Base-by-base conservation (phyloP, 2,113 vertebrate species). In the Pardalotus punctatus region DNA sequence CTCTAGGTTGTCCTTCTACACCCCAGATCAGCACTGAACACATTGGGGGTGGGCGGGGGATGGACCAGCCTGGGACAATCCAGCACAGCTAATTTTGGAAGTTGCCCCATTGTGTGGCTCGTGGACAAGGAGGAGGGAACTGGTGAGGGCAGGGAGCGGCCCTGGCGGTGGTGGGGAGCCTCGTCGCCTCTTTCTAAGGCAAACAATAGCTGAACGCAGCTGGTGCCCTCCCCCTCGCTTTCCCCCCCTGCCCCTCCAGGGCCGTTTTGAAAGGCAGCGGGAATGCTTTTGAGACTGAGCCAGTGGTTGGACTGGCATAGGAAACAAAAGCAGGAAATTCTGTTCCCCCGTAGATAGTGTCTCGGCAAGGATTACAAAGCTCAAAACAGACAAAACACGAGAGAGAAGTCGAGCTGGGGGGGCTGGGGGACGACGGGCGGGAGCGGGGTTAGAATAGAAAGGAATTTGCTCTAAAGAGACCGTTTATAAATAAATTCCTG, bases 281-380 rank as follows among this genome's bases (percentile, higher is more conserved):
- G 98, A 98, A 98, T 98, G 98, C 98, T 98, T 98, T 98, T 98
- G 98, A 98, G 98, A 98, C 96, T 94, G 96, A 92, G 98, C 98
- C 98, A 98, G 97, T 97, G 96, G 97, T 96, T 97, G 97, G 94
- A 97, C 96, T 91, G 98, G 97, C 97, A 98, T 97, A 98, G 97
- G 97, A 98, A 97, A 98, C 98, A 98, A 98, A 98, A 98, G 97
- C 98, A 98, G 98, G 98, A 98, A 98, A 97, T 97, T 98, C 98
- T 98, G 98, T 98, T 98, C 98, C 98, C 97, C 98, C 96, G 92
- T 97, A 98, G 98, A 98, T 98, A 98, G 98, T 97, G 98, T 98
- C 98, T 98, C 97, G 97, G 98, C 98, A 98, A 98, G 97, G 98
- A 97, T 98, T 98, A 98, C 98, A 98, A 98, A 98, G 98, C 97